phyloP scores from a whole-genome alignment of 2,888 invertebrate genomes.

The Patella caerulea region DNA sequence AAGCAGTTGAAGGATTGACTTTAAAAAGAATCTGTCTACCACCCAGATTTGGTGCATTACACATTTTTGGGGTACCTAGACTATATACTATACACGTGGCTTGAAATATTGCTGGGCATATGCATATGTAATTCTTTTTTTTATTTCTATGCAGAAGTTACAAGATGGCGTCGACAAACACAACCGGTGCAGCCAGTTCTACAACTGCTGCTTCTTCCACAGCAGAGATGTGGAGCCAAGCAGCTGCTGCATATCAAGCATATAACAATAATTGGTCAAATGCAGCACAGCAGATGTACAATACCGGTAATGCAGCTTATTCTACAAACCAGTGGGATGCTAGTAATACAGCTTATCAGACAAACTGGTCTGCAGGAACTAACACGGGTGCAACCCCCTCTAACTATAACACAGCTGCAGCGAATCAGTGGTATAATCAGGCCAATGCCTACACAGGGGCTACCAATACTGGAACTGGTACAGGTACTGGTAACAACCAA shows the following conservation, averaged over 20 bases:
- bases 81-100: background rate
- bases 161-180: background rate
- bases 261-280: background rate
- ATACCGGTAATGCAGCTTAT: background rate
- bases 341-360: background rate
- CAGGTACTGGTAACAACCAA: background rate
- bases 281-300: constrained; percentile 9
- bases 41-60: too few relatives aligned
- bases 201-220: background rate
- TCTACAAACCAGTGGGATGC: background rate
- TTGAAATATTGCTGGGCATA: background rate
- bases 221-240: constrained; percentile 7
- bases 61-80: too few relatives aligned
- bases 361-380: background rate
- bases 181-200: background rate
- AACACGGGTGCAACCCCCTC: background rate
- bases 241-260: constrained; percentile 1
- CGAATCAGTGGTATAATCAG: background rate
- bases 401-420: background rate
- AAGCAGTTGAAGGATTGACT: too few relatives aligned
- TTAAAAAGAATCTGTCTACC: too few relatives aligned
- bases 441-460: background rate
- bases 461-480: background rate
- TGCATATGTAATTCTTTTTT: background rate
- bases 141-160: too few relatives aligned